These are phyloP conservation scores for Stenichneumon culpator DNA, from an alignment of 2,888 invertebrate genomes.

Conservation along the genomic window DNA sequence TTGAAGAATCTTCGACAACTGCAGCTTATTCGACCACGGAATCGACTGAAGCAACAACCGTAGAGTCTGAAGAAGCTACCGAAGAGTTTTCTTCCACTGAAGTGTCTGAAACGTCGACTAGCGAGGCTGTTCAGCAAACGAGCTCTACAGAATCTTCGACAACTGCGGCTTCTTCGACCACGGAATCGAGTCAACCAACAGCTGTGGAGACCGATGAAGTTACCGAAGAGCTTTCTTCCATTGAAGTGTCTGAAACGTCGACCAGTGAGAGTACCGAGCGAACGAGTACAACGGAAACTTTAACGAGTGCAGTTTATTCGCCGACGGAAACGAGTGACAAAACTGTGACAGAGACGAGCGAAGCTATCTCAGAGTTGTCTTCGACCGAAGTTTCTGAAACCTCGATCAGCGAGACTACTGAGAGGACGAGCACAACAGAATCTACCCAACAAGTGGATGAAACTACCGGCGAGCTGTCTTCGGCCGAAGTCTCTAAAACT, in stretches of 20 bases:
- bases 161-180: background rate
- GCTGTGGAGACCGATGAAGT: conserved; percentile 28
- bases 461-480: background rate
- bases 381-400: background rate
- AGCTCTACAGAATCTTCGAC: background rate
- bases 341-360: background rate
- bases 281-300: background rate
- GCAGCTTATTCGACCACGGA: background rate
- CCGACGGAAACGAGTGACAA: background rate
- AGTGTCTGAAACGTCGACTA: background rate
- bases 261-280: background rate
- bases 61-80: conserved; percentile 27
- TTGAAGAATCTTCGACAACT: background rate
- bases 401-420: too few relatives aligned
- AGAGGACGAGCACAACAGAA: too few relatives aligned
- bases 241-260: background rate
- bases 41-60: background rate
- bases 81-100: conserved; percentile 8
- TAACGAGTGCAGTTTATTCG: background rate
- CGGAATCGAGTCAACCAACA: background rate
- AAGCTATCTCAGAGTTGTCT: background rate
- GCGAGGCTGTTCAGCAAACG: background rate
- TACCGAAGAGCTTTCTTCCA: conserved; percentile 22
- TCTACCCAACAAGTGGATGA: too few relatives aligned
- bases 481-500: background rate